Evolutionary conservation across 2,888 invertebrate genomes (phyloP).

Genomic region (Odontocerum albicorne): DNA sequence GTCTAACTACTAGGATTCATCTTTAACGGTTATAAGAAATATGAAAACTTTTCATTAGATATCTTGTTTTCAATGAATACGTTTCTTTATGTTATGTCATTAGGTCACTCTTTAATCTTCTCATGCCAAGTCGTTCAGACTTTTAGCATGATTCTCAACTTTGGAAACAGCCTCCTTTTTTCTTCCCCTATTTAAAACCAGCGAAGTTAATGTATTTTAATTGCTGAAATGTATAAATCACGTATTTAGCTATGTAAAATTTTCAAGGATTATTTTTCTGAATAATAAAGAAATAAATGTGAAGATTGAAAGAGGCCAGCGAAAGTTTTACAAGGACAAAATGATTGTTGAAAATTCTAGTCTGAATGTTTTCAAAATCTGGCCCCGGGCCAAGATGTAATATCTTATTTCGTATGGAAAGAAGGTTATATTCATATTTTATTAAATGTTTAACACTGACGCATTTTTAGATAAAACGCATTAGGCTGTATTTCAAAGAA

Average conservation of each 20-base stretch:
- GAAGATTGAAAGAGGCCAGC: not conserved
- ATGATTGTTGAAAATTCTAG: conserved; percentile 21
- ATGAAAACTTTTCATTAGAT: too few species aligned
- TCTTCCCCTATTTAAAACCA: too few species aligned
- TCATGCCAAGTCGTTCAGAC: too few species aligned
- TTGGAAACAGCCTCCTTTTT: too few species aligned
- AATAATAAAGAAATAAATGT: not conserved
- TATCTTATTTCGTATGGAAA: conserved; percentile 16
- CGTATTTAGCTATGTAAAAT: not conserved
- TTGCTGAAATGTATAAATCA: conserved; percentile 7
- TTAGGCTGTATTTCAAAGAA: conserved; percentile 1
- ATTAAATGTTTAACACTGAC: conserved; percentile 12
- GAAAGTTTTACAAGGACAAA: conserved; percentile 26
- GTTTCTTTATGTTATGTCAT: too few species aligned
- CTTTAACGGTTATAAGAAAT: too few species aligned
- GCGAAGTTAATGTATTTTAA: conserved; percentile 2
- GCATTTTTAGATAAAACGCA: conserved; percentile 4
- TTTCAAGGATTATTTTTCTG: conserved; percentile 10
- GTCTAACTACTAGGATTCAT: too few species aligned
- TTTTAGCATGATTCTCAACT: too few species aligned
- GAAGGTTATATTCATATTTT: conserved; percentile 16
- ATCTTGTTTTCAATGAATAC: too few species aligned
- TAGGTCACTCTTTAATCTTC: too few species aligned
- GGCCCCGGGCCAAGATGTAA: conserved; percentile 17
- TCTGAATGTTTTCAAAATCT: conserved; percentile 18